Base-by-base conservation (phyloP, 2,797 vertebrate genomes). In the Botia almorhae region DNA sequence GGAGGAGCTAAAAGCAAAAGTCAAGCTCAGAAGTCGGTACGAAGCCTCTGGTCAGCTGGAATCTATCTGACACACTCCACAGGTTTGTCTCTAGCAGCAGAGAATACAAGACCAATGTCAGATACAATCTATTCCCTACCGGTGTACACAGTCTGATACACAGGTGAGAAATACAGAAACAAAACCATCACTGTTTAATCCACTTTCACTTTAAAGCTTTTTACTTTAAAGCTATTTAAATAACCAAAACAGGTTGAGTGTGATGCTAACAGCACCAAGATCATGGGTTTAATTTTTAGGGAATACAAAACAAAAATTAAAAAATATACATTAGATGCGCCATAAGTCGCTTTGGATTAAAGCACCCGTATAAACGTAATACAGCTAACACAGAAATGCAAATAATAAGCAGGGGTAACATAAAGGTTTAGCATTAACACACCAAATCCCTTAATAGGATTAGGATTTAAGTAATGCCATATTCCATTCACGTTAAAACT, bases 1-100 rank as follows among this genome's bases (percentile, higher is more conserved):
- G 12, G 96, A 97, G 68, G 94, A 96, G 68, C 95, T 94, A 86
- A 98, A 99, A 0, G 97, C 94, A 0, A 97, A 96, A 10, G 98
- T 89, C 2, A 96, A 96, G 81, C 50, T 94, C 36, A 98, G 94
- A 93, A 1, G 81, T 95, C 85, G 99, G 98, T 68, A 97, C 73
- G 39, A 96, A 96, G 65, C 98, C 98, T 64, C 97, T 92, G 56
- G 94, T 93, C 89, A 97, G 84, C 74, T 94, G 95, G 82, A 98
- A 99, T 60, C 91, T 91, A 56, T 96, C 93, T 0, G 98, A 91
- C 55, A 98, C 95, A 0, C 72, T 90, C 98, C 98, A 99, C 75
- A 98, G 19, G 61, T 94, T 91, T 0, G 94, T 95, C 60, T 98
- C 97, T 90, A 94, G 97, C 85, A 97, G 91, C 0, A 99, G 80